Conservation (phyloP, 53 echinoderm and acorn worm genomes). For the Zoroaster sp. region DNA sequence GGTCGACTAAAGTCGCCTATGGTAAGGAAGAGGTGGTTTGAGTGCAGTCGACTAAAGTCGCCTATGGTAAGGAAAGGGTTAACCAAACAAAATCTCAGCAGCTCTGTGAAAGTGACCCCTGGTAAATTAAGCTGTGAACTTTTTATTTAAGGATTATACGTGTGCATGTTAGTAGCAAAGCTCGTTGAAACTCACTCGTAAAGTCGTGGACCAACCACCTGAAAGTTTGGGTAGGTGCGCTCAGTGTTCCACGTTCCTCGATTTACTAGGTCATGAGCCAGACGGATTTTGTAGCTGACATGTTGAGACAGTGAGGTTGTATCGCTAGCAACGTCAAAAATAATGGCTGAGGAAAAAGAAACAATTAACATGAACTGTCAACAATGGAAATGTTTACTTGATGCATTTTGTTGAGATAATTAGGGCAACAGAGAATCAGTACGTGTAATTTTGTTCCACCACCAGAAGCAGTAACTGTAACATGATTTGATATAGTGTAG, state of each 20-base stretch:
- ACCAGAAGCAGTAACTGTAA: not conserved
- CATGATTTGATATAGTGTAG: not conserved
- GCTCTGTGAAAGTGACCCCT: no score
- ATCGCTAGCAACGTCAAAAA: slow-evolving; percentile 41
- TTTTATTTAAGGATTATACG: no score
- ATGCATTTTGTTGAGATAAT: no score
- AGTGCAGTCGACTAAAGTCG: no score
- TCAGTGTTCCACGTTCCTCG: slow-evolving; percentile 35
- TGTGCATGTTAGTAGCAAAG: not conserved
- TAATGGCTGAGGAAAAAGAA: slow-evolving; percentile 24
- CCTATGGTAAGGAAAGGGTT: not conserved
- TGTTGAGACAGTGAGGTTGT: slow-evolving; percentile 32
- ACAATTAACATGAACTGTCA: not conserved
- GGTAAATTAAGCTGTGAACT: no score
- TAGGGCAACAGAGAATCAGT: not conserved
- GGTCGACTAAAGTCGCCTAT: not conserved
- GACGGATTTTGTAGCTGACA: slow-evolving; percentile 53
- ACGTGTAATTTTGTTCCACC: not conserved
- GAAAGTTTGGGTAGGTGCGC: slow-evolving; percentile 56
- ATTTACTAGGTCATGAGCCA: slow-evolving; percentile 41
- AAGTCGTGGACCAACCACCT: slow-evolving; percentile 44
- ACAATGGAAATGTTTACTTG: not conserved
- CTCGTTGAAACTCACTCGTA: slow-evolving; percentile 24
- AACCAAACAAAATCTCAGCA: not conserved
- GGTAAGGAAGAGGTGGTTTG: not conserved